Percentiles rank a stretch among this genome's conserved stretches.
Conservation (phyloP, 2,888 invertebrate genomes). For the Cerastoderma edule region DNA sequence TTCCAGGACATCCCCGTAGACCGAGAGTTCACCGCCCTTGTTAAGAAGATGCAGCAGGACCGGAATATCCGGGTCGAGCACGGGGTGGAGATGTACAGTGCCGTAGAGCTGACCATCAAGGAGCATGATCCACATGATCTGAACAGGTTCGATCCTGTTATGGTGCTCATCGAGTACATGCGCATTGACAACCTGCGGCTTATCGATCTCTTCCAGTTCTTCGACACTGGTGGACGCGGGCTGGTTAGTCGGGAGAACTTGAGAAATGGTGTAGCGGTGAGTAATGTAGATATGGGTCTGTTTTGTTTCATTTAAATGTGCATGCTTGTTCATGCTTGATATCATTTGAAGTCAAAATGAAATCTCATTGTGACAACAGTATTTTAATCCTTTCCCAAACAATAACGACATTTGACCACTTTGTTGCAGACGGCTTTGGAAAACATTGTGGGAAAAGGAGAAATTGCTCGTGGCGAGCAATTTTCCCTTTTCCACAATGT, state of each 20-base stretch:
- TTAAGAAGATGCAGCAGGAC: constrained; percentile 37
- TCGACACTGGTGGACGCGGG: constrained; percentile 72
- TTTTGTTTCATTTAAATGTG: too few relatives aligned
- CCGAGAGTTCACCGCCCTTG: constrained; percentile 48
- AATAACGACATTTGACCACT: too few relatives aligned
- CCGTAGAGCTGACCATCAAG: constrained; percentile 51
- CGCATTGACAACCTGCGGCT: constrained; percentile 76
- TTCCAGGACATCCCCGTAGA: constrained; percentile 57
- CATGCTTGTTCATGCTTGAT: too few relatives aligned
- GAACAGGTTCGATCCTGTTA: constrained; percentile 71
- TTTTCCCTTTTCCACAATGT: too few relatives aligned
- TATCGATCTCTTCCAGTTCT: constrained; percentile 78
- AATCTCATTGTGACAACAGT: too few relatives aligned
- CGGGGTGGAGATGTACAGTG: constrained; percentile 57
- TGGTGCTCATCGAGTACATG: constrained; percentile 79
- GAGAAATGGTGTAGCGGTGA: constrained; percentile 72
- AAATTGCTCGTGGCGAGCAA: too few relatives aligned
- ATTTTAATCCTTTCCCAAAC: too few relatives aligned
- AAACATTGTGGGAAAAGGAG: too few relatives aligned
- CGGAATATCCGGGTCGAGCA: constrained; percentile 45
- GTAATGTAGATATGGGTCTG: constrained; percentile 21
- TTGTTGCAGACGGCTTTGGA: too few relatives aligned
- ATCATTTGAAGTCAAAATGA: too few relatives aligned
- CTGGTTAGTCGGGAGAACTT: constrained; percentile 71
- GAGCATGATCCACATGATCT: constrained; percentile 72